These are phyloP conservation scores for Rapana venosa DNA, from an alignment of 2,888 invertebrate species.

Conservation along the genomic window DNA sequence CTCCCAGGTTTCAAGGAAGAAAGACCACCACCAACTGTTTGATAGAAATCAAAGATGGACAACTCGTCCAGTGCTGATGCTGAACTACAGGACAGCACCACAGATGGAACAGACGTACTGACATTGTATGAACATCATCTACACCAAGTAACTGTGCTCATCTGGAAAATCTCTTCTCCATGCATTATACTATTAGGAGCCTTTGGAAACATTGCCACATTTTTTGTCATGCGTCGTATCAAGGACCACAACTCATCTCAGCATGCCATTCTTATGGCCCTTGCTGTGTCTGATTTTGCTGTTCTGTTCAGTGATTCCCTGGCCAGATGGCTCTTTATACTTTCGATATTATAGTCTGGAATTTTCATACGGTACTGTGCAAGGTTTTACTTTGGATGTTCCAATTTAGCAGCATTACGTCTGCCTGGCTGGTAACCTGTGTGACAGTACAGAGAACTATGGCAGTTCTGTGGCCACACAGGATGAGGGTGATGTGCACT, in stretches of 20 bases:
- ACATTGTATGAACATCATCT: too few species aligned
- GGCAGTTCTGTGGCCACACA: not conserved
- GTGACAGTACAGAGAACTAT: conserved; percentile 1
- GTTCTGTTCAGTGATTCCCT: not conserved
- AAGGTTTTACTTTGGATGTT: not conserved
- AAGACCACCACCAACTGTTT: too few species aligned
- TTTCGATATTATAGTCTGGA: not conserved
- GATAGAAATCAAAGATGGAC: too few species aligned
- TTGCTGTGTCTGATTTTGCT: not conserved
- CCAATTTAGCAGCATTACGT: not conserved
- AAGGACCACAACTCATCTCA: not conserved
- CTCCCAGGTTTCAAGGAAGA: too few species aligned
- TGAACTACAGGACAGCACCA: too few species aligned
- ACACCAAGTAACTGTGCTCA: too few species aligned
- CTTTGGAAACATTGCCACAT: not conserved
- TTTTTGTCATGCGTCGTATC: not conserved
- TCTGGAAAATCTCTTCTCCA: not conserved
- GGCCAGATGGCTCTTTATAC: not conserved
- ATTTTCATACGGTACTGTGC: not conserved
- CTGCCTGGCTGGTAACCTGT: not conserved
- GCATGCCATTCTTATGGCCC: not conserved
- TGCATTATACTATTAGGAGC: not conserved
- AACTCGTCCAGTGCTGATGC: too few species aligned
- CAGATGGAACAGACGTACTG: too few species aligned
- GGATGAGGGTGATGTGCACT: not conserved